These are phyloP conservation scores for Epirrhoe tristata DNA, from an alignment of 2,888 invertebrate species.

Conservation along the genomic window DNA sequence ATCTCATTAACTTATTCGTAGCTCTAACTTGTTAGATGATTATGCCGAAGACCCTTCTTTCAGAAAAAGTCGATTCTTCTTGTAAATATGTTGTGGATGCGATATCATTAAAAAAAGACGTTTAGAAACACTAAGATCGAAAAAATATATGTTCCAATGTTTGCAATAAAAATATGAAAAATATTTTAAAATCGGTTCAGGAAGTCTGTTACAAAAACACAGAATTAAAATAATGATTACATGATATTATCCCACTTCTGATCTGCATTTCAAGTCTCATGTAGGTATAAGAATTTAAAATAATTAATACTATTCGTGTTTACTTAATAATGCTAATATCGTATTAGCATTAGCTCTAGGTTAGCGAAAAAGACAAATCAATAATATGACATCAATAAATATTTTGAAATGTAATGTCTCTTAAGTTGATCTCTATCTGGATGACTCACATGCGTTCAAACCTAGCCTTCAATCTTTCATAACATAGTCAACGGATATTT, in stretches of 20 bases:
- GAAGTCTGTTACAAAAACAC: not conserved
- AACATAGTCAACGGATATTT: too few species aligned
- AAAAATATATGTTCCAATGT: too few species aligned
- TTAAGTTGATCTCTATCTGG: too few species aligned
- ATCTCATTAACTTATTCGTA: conserved; percentile 21
- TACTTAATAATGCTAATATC: conserved; percentile 46
- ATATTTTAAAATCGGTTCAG: not conserved
- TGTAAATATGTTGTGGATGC: conserved; percentile 48
- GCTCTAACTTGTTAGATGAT: conserved; percentile 27
- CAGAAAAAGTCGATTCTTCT: conserved; percentile 31
- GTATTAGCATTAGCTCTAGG: conserved; percentile 13
- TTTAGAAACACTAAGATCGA: too few species aligned
- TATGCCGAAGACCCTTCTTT: conserved; percentile 47
- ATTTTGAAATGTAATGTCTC: too few species aligned
- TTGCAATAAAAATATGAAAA: too few species aligned
- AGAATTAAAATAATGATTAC: not conserved
- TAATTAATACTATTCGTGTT: conserved; percentile 40
- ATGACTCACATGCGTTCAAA: too few species aligned
- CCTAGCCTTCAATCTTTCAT: too few species aligned
- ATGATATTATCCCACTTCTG: conserved; percentile 1
- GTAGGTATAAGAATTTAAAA: conserved; percentile 36
- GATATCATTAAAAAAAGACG: not conserved
- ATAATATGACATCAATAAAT: not conserved
- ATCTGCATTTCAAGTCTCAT: conserved; percentile 37
- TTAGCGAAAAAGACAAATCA: conserved; percentile 2